phyloP scores from a whole-genome alignment of 1,140 invertebrate genomes.

The Anoplolepis gracilipes region DNA sequence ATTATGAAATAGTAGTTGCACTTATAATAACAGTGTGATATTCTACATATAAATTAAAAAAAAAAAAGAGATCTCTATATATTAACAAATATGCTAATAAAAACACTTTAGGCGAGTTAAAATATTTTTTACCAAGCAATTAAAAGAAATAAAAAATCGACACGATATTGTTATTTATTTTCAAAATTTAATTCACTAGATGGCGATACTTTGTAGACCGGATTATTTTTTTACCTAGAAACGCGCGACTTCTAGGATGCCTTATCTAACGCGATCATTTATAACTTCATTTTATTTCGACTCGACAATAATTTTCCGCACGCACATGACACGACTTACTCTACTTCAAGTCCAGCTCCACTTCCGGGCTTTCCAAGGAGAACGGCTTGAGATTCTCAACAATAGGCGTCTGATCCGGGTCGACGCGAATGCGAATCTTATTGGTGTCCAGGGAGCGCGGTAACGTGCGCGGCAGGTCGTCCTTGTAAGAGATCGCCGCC shows the following conservation, averaged over 20 bases:
- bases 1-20: not conserved
- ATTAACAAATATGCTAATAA: too few species aligned
- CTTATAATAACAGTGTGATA: not conserved
- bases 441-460: conserved; percentile 86
- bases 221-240: not conserved
- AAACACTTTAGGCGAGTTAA: too few species aligned
- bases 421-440: conserved; percentile 89
- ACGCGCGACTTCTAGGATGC: conserved; percentile 21
- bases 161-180: too few species aligned
- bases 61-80: not conserved
- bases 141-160: too few species aligned
- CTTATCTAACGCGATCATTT: conserved; percentile 7
- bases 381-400: conserved; percentile 89
- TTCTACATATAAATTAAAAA: not conserved
- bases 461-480: conserved; percentile 85
- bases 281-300: conserved; percentile 1
- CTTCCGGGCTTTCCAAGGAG: conserved; percentile 85
- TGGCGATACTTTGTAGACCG: too few species aligned
- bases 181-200: too few species aligned
- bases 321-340: conserved; percentile 21
- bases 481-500: conserved; percentile 86
- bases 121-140: too few species aligned
- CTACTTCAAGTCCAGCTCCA: conserved; percentile 85
- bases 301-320: conserved; percentile 20
- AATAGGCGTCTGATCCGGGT: conserved; percentile 89